Evolutionary conservation across 2,113 vertebrate genomes (phyloP).

Genomic region (Cyphomyrus plagiostoma): DNA sequence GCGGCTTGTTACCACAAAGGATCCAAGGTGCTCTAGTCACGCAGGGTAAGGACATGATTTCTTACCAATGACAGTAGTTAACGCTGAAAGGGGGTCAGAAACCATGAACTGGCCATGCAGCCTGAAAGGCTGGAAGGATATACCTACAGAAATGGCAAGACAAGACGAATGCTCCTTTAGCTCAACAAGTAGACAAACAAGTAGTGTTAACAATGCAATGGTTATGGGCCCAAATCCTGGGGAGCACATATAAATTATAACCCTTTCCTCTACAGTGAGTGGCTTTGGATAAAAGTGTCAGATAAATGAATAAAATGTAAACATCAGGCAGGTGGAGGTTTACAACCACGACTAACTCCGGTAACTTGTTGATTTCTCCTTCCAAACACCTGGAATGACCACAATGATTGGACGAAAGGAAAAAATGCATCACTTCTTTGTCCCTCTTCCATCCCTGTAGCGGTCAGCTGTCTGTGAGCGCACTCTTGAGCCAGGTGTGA

Average conservation of each 20-base stretch:
- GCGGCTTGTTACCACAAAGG: background rate
- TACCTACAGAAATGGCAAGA: background rate
- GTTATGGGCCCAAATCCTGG: background rate
- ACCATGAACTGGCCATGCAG: background rate
- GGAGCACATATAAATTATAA: background rate
- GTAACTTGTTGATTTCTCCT: background rate
- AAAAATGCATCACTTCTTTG: background rate
- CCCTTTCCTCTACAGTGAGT: background rate
- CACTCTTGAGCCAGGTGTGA: background rate
- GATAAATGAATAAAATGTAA: background rate
- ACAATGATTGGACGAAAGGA: background rate
- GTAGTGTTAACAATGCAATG: background rate
- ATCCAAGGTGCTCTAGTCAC: background rate
- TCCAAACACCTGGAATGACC: background rate
- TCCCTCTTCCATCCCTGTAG: slow-evolving; percentile 27
- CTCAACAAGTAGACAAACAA: background rate
- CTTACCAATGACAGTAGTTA: background rate
- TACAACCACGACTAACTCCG: background rate
- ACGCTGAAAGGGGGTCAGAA: background rate
- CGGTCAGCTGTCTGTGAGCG: background rate
- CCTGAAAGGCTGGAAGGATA: background rate
- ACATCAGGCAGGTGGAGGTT: background rate
- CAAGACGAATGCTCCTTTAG: background rate
- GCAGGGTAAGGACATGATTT: background rate
- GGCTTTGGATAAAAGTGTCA: background rate